Evolutionary conservation across 2,888 invertebrate genomes (phyloP).

Genomic region (Callinectes sapidus): DNA sequence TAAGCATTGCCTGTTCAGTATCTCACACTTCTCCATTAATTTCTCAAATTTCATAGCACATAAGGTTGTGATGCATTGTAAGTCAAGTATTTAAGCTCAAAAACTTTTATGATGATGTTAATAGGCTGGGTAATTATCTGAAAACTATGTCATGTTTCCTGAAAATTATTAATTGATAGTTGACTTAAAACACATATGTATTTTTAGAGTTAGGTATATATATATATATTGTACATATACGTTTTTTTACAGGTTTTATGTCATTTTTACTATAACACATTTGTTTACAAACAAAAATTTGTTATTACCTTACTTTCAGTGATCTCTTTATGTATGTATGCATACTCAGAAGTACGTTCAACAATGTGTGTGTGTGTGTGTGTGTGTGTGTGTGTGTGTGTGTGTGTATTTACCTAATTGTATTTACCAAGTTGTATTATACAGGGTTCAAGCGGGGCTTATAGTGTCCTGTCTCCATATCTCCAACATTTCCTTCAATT

Average conservation of each 20-base stretch:
- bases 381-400: too few species aligned
- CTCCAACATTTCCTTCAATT: too few species aligned
- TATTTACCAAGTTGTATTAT: too few species aligned
- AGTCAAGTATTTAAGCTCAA: constrained; percentile 3
- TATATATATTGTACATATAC: not conserved
- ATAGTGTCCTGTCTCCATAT: too few species aligned
- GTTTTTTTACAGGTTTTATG: not conserved
- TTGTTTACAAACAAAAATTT: not conserved
- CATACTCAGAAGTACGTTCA: not conserved
- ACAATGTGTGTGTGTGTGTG: not conserved
- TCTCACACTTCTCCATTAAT: not conserved
- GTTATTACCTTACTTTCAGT: not conserved
- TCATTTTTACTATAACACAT: not conserved
- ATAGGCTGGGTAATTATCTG: not conserved
- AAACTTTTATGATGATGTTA: not conserved
- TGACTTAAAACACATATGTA: not conserved
- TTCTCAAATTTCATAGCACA: not conserved
- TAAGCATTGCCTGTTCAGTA: not conserved
- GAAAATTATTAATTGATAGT: not conserved
- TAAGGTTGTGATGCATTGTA: not conserved
- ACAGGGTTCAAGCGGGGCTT: too few species aligned
- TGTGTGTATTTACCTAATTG: too few species aligned
- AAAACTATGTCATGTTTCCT: not conserved
- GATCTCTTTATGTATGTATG: not conserved
- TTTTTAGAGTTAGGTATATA: not conserved